Base-by-base conservation (phyloP, 64 coral and sea anemone genomes). In the Pachyseris speciosa region DNA sequence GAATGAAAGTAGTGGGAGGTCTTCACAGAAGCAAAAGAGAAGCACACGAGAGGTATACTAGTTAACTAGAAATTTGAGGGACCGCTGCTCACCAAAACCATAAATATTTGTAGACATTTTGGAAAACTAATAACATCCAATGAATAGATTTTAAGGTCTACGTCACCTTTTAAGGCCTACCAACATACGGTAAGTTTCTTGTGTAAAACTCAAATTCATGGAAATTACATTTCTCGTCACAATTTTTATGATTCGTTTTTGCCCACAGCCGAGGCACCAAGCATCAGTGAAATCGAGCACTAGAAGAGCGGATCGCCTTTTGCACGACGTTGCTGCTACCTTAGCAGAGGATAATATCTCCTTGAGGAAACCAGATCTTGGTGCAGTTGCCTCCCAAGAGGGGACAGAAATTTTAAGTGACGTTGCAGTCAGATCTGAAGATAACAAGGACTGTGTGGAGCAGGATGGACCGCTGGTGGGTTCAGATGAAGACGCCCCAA, bases 291-390 rank as follows among this genome's bases (percentile, higher is more conserved):
- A 60, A 4, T 61, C 77, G 0, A 81, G 13, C 34, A 63, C 52
- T 40, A 61, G n/a, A 41, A 81, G 77, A 81, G 34, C 77, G 9
- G 52, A 81, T 61, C 51, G 77, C 41, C 53, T 81, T 40, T 40
- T 81, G 34, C 60, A 22, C 20, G 52, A 63, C 7, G 5, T 81
- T 25, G 77, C 77, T 28, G 36, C 24, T 1, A 61, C 77, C 12
- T 61, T 81, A n/a, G 53, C 77, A 4, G 51, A 61, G 9, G 52
- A 58, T 15, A 81, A 81, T 19, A 40, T 81, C n/a, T 40, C 32
- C 2, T 61, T 41, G 10, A 61, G 11, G 55, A 20, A 53, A 81
- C 77, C 77, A 26, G 30, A 37, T 34, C 0, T 7, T 58, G 24
- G 39, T 13, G 9, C 4, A 37, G 17, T 0, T 12, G 19, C 17